Evolutionary conservation across 2,888 invertebrate genomes (phyloP), one percentile per base, ranked within the genome.

Genomic region (Poecilobothrus nobilitatus): DNA sequence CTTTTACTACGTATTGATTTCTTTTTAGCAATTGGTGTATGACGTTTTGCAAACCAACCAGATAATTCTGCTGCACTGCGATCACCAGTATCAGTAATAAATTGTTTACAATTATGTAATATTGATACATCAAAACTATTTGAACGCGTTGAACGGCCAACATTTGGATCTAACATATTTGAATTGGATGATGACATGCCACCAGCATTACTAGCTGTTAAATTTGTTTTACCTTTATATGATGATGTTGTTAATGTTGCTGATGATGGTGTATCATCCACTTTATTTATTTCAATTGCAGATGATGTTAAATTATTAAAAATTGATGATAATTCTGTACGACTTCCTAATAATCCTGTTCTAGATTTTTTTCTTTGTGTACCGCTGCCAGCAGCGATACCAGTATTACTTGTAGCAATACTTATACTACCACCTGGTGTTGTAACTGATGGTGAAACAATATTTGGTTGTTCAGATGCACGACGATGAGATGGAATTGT

Each of bases 41-140:
- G 91, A 6, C 92, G 86, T 74, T 89, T 89, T 8, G 87, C 84
- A 78, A 92, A 91, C 92, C 92, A 92, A 68, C 87, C 89, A 9
- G 88, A 86, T 44, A 89, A 87, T n/a, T 72, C 73, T 2, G 83
- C 81, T 9, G 85, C 85, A 65, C 86, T 84, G 67, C 80, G 81
- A 70, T 81, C 80, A 73, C 81, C 85, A 2, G 81, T 79, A 69
- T 79, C 81, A 67, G 73, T 78, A 2, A 81, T 80, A 71, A 80
- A 72, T 74, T 81, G 81, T 73, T 82, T 82, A 68, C 81, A 80
- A 71, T 82, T 82, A 71, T 87, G 84, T 63, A 92, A 84, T 27
- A 91, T 86, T 22, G 92, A 91, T 0, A 91, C 88, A 79, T 93
- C 92, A 76, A 93, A 92, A 79, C 92, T 93, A 80, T 91, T 92